phyloP scores from a whole-genome alignment of 2,797 vertebrate species.

The Catamblyrhynchus diadema region DNA sequence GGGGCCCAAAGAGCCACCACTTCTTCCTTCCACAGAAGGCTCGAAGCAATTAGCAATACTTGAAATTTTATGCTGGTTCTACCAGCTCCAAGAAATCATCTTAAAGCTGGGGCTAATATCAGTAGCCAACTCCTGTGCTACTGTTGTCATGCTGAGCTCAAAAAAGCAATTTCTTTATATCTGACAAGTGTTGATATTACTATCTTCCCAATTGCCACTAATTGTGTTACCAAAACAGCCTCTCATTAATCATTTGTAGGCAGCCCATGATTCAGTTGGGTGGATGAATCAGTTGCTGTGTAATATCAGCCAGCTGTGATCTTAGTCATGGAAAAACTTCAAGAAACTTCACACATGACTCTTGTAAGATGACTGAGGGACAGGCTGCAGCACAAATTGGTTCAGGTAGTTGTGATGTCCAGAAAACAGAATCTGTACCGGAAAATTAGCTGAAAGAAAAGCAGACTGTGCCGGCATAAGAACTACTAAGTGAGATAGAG shows the following conservation, averaged over 20 bases:
- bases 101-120: neutral
- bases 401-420: neutral
- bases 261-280: conserved; percentile 22
- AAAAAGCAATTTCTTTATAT: neutral
- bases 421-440: neutral
- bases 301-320: conserved; percentile 27
- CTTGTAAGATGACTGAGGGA: neutral
- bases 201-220: neutral
- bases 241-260: conserved; percentile 22
- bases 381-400: neutral
- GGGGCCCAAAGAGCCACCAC: neutral
- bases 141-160: neutral
- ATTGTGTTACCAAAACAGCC: conserved; percentile 19
- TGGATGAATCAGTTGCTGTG: neutral
- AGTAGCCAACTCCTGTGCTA: neutral
- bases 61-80: neutral
- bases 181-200: neutral
- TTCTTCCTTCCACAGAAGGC: neutral
- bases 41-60: neutral
- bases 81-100: neutral
- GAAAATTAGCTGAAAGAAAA: neutral
- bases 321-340: neutral
- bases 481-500: neutral
- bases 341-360: neutral
- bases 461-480: neutral